Conservation (phyloP, 2,797 vertebrate species). For the Oreochromis mossambicus region DNA sequence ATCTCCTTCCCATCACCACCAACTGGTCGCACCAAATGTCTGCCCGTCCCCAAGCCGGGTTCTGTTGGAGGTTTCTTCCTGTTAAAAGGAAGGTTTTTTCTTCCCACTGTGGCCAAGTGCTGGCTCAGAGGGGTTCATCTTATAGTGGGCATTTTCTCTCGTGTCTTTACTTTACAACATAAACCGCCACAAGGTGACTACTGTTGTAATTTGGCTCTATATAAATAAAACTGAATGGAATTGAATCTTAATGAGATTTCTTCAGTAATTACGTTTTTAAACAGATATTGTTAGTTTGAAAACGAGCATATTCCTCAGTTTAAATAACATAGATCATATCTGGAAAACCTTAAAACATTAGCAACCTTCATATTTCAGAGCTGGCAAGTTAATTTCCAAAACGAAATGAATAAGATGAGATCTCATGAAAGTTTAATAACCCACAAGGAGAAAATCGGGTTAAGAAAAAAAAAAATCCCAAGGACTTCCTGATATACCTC, state of each 20-base stretch:
- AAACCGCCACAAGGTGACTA: background rate
- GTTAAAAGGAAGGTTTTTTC: background rate
- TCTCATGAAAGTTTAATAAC: background rate
- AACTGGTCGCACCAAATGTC: background rate
- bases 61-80: background rate
- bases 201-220: background rate
- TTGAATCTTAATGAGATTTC: background rate
- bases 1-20: background rate
- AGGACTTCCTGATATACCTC: background rate
- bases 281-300: background rate
- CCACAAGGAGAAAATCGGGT: background rate
- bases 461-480: background rate
- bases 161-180: background rate
- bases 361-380: background rate
- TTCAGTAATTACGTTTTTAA: background rate
- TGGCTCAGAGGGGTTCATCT: background rate
- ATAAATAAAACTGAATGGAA: background rate
- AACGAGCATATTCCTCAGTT: background rate
- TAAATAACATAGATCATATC: background rate
- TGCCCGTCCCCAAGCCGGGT: fast-evolving
- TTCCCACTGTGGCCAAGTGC: background rate
- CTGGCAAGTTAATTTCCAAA: background rate
- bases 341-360: background rate
- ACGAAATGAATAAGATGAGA: background rate
- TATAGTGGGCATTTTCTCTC: background rate